phyloP scores from a whole-genome alignment of 35 echinoderm and acorn worm species.

The Ophioderma brevispina region DNA sequence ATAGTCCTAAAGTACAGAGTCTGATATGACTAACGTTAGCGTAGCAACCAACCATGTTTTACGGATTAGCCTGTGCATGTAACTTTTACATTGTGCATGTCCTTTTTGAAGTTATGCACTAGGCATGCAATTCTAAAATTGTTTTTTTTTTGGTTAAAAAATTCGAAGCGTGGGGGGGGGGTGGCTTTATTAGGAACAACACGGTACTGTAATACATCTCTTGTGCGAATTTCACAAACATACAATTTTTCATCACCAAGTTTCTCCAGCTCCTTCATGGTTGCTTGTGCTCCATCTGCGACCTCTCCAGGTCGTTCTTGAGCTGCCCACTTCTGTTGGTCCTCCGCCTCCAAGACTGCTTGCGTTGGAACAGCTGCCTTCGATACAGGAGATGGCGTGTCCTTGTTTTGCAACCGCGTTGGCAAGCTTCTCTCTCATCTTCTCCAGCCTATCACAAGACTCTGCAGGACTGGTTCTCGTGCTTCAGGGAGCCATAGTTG shows the following conservation, averaged over 20 bases:
- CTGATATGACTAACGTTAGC: no score
- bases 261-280: conserved; percentile 68
- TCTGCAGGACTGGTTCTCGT: conserved; percentile 76
- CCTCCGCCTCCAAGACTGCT: conserved; percentile 58
- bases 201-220: no score
- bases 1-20: no score
- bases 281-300: conserved; percentile 55
- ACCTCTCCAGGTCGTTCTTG: conserved; percentile 84
- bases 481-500: conserved; percentile 37
- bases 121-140: no score
- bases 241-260: conserved; percentile 50
- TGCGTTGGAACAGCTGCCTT: conserved; percentile 83
- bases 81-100: no score
- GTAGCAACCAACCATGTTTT: no score
- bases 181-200: no score
- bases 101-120: no score
- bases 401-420: conserved; percentile 86
- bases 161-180: no score
- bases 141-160: no score
- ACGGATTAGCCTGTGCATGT: no score
- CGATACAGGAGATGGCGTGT: conserved; percentile 77
- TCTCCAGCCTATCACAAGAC: conserved; percentile 75
- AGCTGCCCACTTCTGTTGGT: conserved; percentile 45
- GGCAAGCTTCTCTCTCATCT: conserved; percentile 65
- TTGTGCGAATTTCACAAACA: no score